Evolutionary conservation across 2,888 invertebrate species (phyloP), one percentile per base, ranked within the genome.

Genomic region (Ditula angustiorana): DNA sequence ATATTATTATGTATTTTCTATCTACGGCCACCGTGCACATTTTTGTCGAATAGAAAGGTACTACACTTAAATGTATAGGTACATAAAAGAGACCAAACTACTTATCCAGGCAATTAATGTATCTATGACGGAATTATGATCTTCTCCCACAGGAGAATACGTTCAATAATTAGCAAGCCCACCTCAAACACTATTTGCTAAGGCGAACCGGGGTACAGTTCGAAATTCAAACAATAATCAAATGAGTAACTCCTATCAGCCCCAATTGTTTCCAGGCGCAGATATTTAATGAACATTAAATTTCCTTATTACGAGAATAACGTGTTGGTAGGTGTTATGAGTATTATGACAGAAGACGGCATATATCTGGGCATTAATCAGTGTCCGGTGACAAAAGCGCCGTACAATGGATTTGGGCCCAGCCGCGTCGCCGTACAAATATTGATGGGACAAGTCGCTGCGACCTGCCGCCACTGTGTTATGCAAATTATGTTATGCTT

Each of bases 361-460:
- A 21, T 44, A 49, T 33, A 65, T 49, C 37, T 59, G 58, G 52
- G 70, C 82, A 87, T 88, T 84, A 85, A 86, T 89, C 85, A 83
- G 78, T 77, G 83, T 86, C 84, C 71, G 66, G 72, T 74, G 75
- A 87, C 83, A 88, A 86, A 79, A 84, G 83, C 81, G 69, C 68
- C 67, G 70, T 71, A 87, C 83, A 86, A 86, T 85, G 78, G 81
- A 80, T 72, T 74, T 73, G 72, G 70, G 71, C 71, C 69, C 70
- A 56, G 64, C 8, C 60, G 50, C 67, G 46, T 24, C 47, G 71
- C 71, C 70, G 70, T 71, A 71, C 75, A 75, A 76, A 80, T 77
- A 82, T 81, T 75, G 74, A 79, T 76, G 77, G 71, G 73, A 73
- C 63, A 46, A 26, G 33, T 74, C 78, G 77, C 78, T 78, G 75